A percentile compares a stretch with the other conserved stretches of the same genome.
Conservation (phyloP, 2,113 vertebrate species). For the Oceanites oceanicus region DNA sequence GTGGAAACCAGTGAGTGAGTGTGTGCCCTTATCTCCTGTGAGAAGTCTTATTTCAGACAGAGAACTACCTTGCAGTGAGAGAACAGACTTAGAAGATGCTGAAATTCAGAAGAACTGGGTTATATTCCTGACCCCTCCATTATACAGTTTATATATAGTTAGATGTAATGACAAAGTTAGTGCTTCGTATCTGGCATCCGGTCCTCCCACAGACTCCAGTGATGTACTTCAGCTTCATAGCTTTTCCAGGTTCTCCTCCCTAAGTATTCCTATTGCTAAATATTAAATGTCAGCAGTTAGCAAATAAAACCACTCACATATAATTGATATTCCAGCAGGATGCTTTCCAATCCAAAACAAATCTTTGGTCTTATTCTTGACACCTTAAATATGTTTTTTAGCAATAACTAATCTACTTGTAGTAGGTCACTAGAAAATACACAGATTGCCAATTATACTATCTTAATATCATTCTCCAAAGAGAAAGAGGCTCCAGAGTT, state of each 20-base stretch:
- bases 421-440: neutral
- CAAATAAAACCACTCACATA: neutral
- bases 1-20: neutral
- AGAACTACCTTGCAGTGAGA: neutral
- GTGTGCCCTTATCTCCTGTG: neutral
- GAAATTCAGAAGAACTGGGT: neutral
- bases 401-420: neutral
- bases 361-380: neutral
- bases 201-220: neutral
- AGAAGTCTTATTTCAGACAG: neutral
- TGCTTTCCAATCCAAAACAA: neutral
- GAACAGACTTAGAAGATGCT: neutral
- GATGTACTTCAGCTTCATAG: neutral
- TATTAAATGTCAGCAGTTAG: neutral
- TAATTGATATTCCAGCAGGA: neutral
- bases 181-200: neutral
- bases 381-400: neutral
- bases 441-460: neutral
- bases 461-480: neutral
- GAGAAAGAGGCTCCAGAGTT: neutral
- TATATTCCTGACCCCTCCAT: neutral
- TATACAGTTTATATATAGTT: neutral
- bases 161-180: slow-evolving; percentile 6
- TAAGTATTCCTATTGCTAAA: neutral
- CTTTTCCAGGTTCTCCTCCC: neutral